Conservation (phyloP, 2,888 invertebrate genomes). For the Syritta pipiens region DNA sequence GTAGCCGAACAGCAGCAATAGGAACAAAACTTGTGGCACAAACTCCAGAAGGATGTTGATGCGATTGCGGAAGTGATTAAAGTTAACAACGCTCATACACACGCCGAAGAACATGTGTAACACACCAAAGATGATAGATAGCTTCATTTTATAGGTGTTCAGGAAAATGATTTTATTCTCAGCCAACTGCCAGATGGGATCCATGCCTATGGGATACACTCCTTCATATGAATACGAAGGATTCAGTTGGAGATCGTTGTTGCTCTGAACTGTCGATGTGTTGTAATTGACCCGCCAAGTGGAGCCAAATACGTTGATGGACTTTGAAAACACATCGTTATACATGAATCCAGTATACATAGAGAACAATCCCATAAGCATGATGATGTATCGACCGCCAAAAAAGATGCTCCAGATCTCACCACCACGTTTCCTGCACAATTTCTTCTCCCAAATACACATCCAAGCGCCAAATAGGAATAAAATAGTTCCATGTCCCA, state of each 20-base stretch:
- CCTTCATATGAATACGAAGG: slow-evolving; percentile 81
- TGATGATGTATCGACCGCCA: slow-evolving; percentile 97
- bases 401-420: slow-evolving; percentile 99
- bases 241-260: slow-evolving; percentile 82
- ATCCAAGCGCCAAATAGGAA: slow-evolving; percentile 89
- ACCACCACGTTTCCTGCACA: slow-evolving; percentile 85
- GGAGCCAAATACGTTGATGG: slow-evolving; percentile 95
- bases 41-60: slow-evolving; percentile 90
- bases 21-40: slow-evolving; percentile 94
- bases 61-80: slow-evolving; percentile 85
- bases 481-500: slow-evolving; percentile 92
- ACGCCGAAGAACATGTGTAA: slow-evolving; percentile 97
- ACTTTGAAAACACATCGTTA: slow-evolving; percentile 98
- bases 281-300: slow-evolving; percentile 87
- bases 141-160: slow-evolving; percentile 97
- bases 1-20: slow-evolving; percentile 92
- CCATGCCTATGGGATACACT: slow-evolving; percentile 90
- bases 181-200: slow-evolving; percentile 87
- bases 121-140: slow-evolving; percentile 96
- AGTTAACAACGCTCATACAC: slow-evolving; percentile 88
- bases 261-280: slow-evolving; percentile 79
- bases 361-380: slow-evolving; percentile 98
- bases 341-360: slow-evolving; percentile 99
- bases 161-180: slow-evolving; percentile 95
- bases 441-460: slow-evolving; percentile 88